A percentile compares a stretch with the other conserved stretches of the same genome.
Conservation (phyloP, 2,113 vertebrate species). For the Thryonomys swinderianus region DNA sequence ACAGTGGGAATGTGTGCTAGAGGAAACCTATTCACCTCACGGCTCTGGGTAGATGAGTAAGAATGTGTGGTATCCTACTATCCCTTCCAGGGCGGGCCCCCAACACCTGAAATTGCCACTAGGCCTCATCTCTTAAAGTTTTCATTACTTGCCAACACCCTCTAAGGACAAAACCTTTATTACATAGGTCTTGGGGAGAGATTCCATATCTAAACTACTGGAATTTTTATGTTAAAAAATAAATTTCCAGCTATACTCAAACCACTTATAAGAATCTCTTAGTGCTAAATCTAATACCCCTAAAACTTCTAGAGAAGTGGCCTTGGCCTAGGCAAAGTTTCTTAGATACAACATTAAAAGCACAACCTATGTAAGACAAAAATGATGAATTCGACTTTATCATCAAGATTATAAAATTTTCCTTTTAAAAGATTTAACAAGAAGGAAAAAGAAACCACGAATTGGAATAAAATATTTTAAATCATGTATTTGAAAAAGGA, state of each 20-base stretch:
- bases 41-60: background rate
- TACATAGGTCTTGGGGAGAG: background rate
- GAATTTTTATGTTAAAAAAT: background rate
- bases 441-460: background rate
- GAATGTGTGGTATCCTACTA: too few species aligned
- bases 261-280: background rate
- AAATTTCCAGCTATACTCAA: background rate
- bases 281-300: background rate
- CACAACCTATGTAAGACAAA: background rate
- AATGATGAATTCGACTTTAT: background rate
- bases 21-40: background rate
- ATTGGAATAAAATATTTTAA: slow-evolving; percentile 7
- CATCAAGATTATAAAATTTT: background rate
- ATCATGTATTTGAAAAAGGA: background rate
- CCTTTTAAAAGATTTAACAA: background rate
- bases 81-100: background rate
- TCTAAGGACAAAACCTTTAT: background rate
- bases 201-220: background rate
- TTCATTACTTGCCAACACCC: background rate
- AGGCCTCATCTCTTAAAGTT: background rate
- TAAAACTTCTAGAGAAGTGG: background rate
- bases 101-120: background rate
- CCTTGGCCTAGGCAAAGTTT: background rate
- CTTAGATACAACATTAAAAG: background rate
- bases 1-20: too few species aligned